These are phyloP conservation scores for Macquaria australasica DNA, from an alignment of 2,113 vertebrate species.

Conservation along the genomic window DNA sequence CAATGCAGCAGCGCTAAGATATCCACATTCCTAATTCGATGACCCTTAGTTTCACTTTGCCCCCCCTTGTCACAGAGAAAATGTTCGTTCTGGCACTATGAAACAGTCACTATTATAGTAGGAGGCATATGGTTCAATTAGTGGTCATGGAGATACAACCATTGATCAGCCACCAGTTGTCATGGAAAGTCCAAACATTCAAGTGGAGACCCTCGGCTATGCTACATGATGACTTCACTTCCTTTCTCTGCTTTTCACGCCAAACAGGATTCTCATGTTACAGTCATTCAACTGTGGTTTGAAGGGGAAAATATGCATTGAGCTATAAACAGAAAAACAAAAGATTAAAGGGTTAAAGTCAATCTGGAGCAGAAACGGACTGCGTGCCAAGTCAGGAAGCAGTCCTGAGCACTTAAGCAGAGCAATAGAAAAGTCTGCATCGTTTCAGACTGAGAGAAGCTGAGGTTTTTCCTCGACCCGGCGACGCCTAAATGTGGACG, in stretches of 20 bases:
- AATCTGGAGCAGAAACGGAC: not conserved
- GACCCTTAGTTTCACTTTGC: constrained; percentile 20
- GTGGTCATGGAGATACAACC: constrained; percentile 17
- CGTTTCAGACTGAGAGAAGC: constrained; percentile 46
- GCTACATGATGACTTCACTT: constrained; percentile 27
- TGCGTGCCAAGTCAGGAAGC: constrained; percentile 44
- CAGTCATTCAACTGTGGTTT: constrained; percentile 33
- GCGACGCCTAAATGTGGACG: constrained; percentile 61
- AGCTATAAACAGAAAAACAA: constrained; percentile 20
- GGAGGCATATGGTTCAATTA: not conserved
- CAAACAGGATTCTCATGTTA: constrained; percentile 51
- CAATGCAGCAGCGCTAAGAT: not conserved
- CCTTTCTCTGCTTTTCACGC: constrained; percentile 31
- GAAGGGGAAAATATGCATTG: constrained; percentile 19
- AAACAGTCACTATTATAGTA: constrained; percentile 12
- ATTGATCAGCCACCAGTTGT: constrained; percentile 33
- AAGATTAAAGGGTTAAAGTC: constrained; percentile 26
- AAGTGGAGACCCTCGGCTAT: not conserved
- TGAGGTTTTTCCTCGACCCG: constrained; percentile 53
- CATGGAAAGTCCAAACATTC: constrained; percentile 35
- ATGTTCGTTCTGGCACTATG: not conserved
- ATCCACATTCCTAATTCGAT: not conserved
- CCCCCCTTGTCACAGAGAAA: constrained; percentile 16
- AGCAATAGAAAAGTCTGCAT: constrained; percentile 49
- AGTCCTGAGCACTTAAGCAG: constrained; percentile 22